These are phyloP conservation scores for Rhea pennata DNA, from an alignment of 2,113 vertebrate species.

Conservation along the genomic window DNA sequence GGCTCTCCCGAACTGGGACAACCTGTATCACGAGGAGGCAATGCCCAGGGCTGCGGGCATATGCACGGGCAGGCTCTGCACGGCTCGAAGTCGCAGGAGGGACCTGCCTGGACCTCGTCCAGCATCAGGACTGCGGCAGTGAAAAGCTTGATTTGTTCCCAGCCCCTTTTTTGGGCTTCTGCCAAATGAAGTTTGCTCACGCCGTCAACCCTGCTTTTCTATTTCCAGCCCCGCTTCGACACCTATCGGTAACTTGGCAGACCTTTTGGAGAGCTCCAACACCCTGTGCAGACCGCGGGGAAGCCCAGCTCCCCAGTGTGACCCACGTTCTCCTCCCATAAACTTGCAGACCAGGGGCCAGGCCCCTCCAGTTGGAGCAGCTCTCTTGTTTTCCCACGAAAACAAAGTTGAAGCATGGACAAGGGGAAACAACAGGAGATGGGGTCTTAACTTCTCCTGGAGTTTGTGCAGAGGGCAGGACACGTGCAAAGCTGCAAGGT, in stretches of 20 bases:
- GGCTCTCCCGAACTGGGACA: not conserved
- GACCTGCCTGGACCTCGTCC: not conserved
- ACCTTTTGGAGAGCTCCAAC: not conserved
- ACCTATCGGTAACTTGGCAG: not conserved
- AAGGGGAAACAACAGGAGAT: not conserved
- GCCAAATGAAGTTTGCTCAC: not conserved
- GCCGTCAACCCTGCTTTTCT: not conserved
- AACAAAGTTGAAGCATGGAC: not conserved
- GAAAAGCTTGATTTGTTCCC: conserved; percentile 20
- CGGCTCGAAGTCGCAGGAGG: not conserved
- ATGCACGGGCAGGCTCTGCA: not conserved
- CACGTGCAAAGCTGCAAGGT: not conserved
- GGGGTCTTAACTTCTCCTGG: not conserved
- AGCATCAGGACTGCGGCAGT: not conserved
- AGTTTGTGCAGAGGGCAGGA: accelerated
- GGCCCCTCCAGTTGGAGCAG: not conserved
- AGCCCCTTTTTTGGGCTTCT: not conserved
- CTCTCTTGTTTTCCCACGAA: not conserved
- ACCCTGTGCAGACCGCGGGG: not conserved
- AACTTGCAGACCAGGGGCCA: accelerated
- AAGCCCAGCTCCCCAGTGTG: not conserved
- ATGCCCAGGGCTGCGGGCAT: not conserved
- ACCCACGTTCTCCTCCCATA: not conserved
- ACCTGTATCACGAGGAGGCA: not conserved
- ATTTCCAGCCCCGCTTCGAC: not conserved